Base-by-base conservation (phyloP, 37 sponge, comb jelly and placozoan species). In the Chondrilla cf. caribensis region DNA sequence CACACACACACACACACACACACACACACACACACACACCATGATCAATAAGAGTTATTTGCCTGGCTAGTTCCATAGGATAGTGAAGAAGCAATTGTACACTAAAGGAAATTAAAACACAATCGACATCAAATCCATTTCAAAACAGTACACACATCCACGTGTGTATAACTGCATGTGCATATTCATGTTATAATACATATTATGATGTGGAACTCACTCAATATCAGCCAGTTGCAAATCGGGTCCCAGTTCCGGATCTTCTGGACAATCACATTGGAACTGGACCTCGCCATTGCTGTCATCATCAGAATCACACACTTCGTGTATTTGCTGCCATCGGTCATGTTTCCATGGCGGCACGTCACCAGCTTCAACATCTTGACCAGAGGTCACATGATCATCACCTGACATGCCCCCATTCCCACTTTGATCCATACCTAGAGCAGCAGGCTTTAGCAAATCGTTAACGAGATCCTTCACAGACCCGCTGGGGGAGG, bases 31-130 rank as follows among this genome's bases (percentile, higher is more conserved):
- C 51, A 47, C 51, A 64, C 87, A 39, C 36, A 86, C 92, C 85
- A 44, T 97, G 97, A 36, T 91, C 99, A 32, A 94, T 88, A 54
- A 98, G 89, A 22, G 96, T 98, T 41, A 98, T 89, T 72, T 98
- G 99, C 54, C 96, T 77, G 8, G 96, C 99, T n/a, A 94, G 64
- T 51, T 98, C 99, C 57, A 86, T n/a, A 42, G 97, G 96, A 43
- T 85, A 82, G 26, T 78, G 38, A 66, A 98, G 77, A 36, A 93
- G 26, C 0, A 37, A 38, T 21, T 47, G 33, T n/a, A 51, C 25
- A 2, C 31, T 24, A 19, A 5, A 72, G 31, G n/a, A 58, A 28
- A 80, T 35, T 18, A 17, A 38, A 26, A 25, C 6, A 67, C 35
- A 47, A n/a, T n/a, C n/a, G n/a, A 66, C 22, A 21, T 68, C 57